phyloP scores from a whole-genome alignment of 2,888 invertebrate genomes.

The Zeuzera pyrina region DNA sequence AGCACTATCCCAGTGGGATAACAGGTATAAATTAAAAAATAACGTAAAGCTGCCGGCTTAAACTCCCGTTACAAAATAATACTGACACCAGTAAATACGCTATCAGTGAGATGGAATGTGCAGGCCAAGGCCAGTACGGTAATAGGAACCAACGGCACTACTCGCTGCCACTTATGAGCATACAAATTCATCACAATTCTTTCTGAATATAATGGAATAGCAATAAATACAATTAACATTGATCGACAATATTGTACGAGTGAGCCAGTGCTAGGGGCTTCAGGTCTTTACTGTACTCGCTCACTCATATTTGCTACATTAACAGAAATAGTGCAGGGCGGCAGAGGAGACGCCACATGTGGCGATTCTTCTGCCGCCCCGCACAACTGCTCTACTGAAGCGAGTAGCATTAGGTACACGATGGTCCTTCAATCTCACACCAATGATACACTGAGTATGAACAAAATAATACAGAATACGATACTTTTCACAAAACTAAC shows the following conservation, averaged over 20 bases:
- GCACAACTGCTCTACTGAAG: constrained; percentile 54
- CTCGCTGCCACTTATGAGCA: constrained; percentile 45
- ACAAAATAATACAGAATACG: constrained; percentile 42
- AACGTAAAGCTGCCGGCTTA: constrained; percentile 69
- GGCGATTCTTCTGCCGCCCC: constrained; percentile 12
- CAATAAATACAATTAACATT: constrained; percentile 64
- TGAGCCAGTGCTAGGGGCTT: constrained; percentile 16
- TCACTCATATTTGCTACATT: constrained; percentile 39
- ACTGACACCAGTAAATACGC: constrained; percentile 70
- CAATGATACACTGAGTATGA: constrained; percentile 47
- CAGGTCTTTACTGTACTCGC: constrained; percentile 15
- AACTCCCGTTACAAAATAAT: constrained; percentile 70
- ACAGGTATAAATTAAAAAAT: constrained; percentile 69
- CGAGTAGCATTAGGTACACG: constrained; percentile 58
- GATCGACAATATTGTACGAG: constrained; percentile 42
- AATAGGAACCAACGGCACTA: constrained; percentile 49
- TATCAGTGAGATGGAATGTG: constrained; percentile 65
- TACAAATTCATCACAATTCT: constrained; percentile 58
- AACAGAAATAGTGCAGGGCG: constrained; percentile 51
- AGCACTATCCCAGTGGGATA: constrained; percentile 67
- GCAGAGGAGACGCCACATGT: not conserved
- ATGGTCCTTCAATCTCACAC: constrained; percentile 43
- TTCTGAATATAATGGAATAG: constrained; percentile 56
- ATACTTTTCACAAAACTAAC: constrained; percentile 45
- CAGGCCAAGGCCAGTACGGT: constrained; percentile 38